Evolutionary conservation across 2,113 vertebrate species (phyloP).

Genomic region (Oncorhynchus tshawytscha): DNA sequence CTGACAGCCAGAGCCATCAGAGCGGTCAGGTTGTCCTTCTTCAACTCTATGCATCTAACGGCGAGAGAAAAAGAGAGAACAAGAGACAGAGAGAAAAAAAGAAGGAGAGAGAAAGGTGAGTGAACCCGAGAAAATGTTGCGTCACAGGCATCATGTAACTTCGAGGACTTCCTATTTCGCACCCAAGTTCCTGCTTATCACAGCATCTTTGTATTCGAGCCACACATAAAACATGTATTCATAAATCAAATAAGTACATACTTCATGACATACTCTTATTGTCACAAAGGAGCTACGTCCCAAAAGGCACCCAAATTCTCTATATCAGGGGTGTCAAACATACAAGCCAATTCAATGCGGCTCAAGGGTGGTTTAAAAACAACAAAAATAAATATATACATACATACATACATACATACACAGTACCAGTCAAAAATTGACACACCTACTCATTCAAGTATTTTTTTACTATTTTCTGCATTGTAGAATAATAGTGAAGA

Average conservation of each 20-base stretch:
- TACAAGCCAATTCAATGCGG: too few relatives aligned
- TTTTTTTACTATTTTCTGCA: too few relatives aligned
- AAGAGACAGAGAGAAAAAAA: neutral
- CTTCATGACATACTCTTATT: neutral
- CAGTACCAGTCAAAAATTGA: too few relatives aligned
- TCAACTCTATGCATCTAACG: conserved; percentile 89
- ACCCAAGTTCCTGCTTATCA: neutral
- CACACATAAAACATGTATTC: neutral
- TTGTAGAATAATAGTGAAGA: too few relatives aligned
- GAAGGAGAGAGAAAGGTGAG: neutral
- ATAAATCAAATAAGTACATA: neutral
- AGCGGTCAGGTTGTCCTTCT: conserved; percentile 90
- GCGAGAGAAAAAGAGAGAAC: neutral
- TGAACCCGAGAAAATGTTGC: neutral
- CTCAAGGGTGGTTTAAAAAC: too few relatives aligned
- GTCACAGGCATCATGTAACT: neutral
- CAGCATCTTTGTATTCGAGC: neutral
- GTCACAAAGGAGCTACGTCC: too few relatives aligned
- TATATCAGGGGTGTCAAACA: too few relatives aligned
- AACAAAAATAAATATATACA: too few relatives aligned
- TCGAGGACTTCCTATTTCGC: neutral
- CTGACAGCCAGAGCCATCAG: conserved; percentile 97
- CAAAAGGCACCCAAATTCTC: too few relatives aligned
- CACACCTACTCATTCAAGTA: too few relatives aligned
- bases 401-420: too few relatives aligned